These are phyloP conservation scores for Leptopilina syphax DNA, from an alignment of 2,888 invertebrate genomes.

Conservation along the genomic window DNA sequence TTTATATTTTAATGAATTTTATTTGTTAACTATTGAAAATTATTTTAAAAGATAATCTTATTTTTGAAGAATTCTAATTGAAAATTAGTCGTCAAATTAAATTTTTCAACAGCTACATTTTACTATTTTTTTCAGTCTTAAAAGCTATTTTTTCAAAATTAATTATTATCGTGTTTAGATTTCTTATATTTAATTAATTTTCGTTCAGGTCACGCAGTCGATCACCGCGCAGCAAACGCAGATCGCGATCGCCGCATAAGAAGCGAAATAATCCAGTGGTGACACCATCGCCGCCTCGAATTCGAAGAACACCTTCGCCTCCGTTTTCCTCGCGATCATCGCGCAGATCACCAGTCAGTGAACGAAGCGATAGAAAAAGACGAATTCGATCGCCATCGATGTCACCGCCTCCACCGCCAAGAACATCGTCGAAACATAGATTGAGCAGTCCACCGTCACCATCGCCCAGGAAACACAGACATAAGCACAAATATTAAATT, in stretches of 20 bases:
- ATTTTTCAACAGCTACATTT: no score
- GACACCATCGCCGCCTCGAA: conserved; percentile 73
- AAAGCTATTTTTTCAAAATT: no score
- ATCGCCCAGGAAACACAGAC: conserved; percentile 78
- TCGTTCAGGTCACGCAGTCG: conserved; percentile 71
- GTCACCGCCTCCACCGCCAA: conserved; percentile 72
- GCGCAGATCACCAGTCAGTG: conserved; percentile 65
- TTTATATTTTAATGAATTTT: no score
- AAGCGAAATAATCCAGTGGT: conserved; percentile 69
- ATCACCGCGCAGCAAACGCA: conserved; percentile 75
- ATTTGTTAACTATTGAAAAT: no score
- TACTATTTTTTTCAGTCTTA: no score
- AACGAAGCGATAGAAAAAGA: conserved; percentile 70
- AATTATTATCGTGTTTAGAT: no score
- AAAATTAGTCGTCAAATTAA: no score
- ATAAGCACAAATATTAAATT: conserved; percentile 79
- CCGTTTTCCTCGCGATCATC: conserved; percentile 67
- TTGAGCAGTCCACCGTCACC: conserved; percentile 75
- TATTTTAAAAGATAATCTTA: no score
- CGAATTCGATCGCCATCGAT: conserved; percentile 71
- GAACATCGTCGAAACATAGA: conserved; percentile 69
- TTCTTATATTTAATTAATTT: no score
- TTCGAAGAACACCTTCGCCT: conserved; percentile 73
- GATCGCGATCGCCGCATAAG: conserved; percentile 77
- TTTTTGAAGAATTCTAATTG: no score